Evolutionary conservation across 2,797 vertebrate genomes (phyloP), one percentile per base, ranked within the genome.

Genomic region (Acropternis orthonyx): DNA sequence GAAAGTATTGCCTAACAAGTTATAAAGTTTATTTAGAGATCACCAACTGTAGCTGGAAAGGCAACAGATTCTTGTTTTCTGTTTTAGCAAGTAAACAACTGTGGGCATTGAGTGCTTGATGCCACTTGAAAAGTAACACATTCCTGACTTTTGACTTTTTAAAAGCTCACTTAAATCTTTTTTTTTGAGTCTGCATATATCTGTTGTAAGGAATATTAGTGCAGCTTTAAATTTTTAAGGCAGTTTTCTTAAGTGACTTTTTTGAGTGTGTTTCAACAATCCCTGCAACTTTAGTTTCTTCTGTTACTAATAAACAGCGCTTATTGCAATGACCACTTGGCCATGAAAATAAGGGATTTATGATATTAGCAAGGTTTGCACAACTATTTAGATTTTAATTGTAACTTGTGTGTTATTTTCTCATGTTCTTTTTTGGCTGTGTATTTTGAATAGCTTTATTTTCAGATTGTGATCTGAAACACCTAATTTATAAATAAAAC

Each of bases 401-500:
- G 10, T 56, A 15, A 23, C 15, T 83, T 55, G 12, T 48, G 4
- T 80, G 48, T 61, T 68, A 12, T 15, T 71, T 27, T 62, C 81
- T 87, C 51, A 2, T 72, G 26, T 36, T 80, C 21, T 52, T 51
- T 66, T 66, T 73, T 88, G 51, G 14, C 49, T 87, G 37, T 62
- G 51, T 66, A 9, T 73, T 95, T 86, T 67, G 39, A 93, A 51
- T n/a, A 90, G 21, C 36, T 95, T 68, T 74, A 0, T 67, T 96
- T 94, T 95, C 94, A 93, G 72, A 67, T 12, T 49, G 4, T 46
- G 41, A n/a, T 71, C 76, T 87, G 66, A 92, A 94, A 61, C 52
- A 36, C 7, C 61, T 54, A 55, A 44, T 88, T 95, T 75, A 17
- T 79, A 83, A 58, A 52, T 75, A 27, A 65, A 84, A 21, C 20